Evolutionary conservation across 1,140 invertebrate genomes (phyloP), one percentile per base, ranked within the genome.

Genomic region (Drusus annulatus): DNA sequence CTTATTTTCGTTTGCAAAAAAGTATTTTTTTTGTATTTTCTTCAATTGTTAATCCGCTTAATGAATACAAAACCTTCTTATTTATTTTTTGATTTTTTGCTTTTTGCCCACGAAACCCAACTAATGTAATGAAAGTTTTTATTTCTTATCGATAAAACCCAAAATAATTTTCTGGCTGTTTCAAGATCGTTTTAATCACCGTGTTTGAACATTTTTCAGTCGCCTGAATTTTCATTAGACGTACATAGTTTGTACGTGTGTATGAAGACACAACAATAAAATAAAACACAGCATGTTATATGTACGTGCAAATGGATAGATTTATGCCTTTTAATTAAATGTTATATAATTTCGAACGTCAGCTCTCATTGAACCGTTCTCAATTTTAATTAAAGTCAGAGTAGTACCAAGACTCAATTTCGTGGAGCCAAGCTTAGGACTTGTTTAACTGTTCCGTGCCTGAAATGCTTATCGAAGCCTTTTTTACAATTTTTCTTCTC

Each of bases 261-360:
- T 63, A 63, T 23, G 19, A 21, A 63, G 60, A 45, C 10, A 45
- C 36, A 45, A 45, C 36, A 45, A 45, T 45, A 45, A 45, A 45
- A 45, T 45, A 45, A 8, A 13, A 45, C 36, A 45, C 36, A 2
- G 13, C 10, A 45, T 2, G 23, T 28, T 23, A 28, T 16, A 56
- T 15, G 62, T 78, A 51, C 60, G 62, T 56, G 36, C 51, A 78
- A 75, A 78, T 60, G 36, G 77, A 79, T 78, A 56, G 76, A 82
- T 82, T 82, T 80, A 80, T 82, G 78, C 58, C 68, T 74, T 78
- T 74, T 78, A 82, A 82, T 82, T 82, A 82, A 77, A 82, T 60
- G 31, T 78, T 50, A 76, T 78, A 78, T 82, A 80, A 82, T 74
- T 82, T 80, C 80, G 77, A 80, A 78, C 76, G 78, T 77, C 71